Evolutionary conservation across 2,113 vertebrate genomes (phyloP).

Genomic region (Syngnathus floridae): DNA sequence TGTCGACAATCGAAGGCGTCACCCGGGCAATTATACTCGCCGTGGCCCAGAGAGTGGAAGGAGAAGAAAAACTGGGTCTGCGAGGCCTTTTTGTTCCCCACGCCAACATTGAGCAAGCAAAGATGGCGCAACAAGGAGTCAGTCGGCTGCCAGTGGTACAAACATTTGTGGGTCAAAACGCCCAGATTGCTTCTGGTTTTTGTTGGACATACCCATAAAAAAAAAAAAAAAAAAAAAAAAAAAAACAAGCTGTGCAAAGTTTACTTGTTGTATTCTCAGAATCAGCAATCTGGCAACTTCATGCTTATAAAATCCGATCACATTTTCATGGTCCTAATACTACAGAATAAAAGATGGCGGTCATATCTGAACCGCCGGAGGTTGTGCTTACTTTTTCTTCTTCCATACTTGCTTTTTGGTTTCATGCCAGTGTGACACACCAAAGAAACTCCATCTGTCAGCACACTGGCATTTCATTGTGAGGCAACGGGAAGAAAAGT

Average conservation of each 20-base stretch:
- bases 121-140: constrained; percentile 59
- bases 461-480: constrained; percentile 47
- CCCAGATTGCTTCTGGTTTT: too few species aligned
- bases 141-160: constrained; percentile 29
- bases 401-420: constrained; percentile 53
- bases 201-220: too few species aligned
- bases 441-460: constrained; percentile 54
- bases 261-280: too few species aligned
- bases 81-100: constrained; percentile 57
- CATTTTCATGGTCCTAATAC: too few species aligned
- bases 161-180: constrained; percentile 4
- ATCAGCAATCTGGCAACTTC: too few species aligned
- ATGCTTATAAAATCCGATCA: too few species aligned
- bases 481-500: constrained; percentile 32
- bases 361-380: constrained; percentile 33
- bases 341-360: constrained; percentile 13
- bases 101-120: constrained; percentile 45
- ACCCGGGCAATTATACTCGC: constrained; percentile 42
- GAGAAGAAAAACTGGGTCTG: constrained; percentile 53
- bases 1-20: constrained; percentile 59
- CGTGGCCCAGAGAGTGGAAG: constrained; percentile 54
- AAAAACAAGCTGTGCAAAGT: too few species aligned
- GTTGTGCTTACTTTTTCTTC: constrained; percentile 50
- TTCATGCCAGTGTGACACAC: constrained; percentile 44
- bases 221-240: too few species aligned